Conservation (phyloP, 2,113 vertebrate species). For the Ploceus nigricollis region DNA sequence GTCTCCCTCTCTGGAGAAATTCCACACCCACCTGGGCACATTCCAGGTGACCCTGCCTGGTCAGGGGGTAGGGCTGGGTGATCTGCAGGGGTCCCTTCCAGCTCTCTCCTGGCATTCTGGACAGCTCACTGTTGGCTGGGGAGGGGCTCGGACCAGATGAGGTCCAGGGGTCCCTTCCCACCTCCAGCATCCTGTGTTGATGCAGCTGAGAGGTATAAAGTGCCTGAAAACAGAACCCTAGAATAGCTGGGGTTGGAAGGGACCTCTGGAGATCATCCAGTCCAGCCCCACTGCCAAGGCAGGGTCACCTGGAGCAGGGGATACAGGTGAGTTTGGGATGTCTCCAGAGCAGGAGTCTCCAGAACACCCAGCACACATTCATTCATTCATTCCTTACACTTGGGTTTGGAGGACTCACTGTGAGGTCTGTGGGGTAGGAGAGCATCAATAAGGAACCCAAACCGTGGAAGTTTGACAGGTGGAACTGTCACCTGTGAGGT, state of each 20-base stretch:
- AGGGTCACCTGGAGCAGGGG: not conserved
- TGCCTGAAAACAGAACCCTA: not conserved
- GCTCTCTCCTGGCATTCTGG: not conserved
- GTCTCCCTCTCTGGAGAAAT: not conserved
- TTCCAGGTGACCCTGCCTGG: not conserved
- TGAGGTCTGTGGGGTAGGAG: not conserved
- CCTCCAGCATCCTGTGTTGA: not conserved
- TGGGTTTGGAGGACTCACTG: not conserved
- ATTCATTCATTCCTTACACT: fast-evolving
- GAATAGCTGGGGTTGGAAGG: not conserved
- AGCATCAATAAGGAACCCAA: not conserved
- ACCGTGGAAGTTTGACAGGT: fast-evolving
- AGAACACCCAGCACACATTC: not conserved
- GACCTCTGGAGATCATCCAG: not conserved
- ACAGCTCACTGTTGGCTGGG: fast-evolving
- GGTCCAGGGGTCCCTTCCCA: not conserved
- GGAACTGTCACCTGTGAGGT: not conserved
- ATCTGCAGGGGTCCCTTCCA: fast-evolving
- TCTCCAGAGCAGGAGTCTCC: not conserved
- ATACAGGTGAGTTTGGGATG: not conserved
- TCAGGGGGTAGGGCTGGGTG: not conserved
- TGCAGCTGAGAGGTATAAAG: not conserved
- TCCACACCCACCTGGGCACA: too few species aligned
- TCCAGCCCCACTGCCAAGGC: not conserved
- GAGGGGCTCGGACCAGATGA: not conserved